A percentile compares a stretch with the other conserved stretches of the same genome.
Evolutionary conservation across 2,888 invertebrate species (phyloP).

Genomic region (Didymodactylos carnosus): DNA sequence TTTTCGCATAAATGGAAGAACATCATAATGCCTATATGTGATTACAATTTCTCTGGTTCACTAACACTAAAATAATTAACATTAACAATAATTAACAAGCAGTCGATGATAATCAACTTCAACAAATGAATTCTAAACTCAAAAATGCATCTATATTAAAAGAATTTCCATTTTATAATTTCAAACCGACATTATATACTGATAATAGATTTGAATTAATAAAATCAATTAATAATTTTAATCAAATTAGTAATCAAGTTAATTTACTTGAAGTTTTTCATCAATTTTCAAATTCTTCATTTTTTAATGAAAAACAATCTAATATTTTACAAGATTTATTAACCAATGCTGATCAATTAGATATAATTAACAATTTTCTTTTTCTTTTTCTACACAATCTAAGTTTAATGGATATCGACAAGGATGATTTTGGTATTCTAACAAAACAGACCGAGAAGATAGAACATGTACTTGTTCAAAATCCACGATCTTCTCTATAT

Average conservation of each 20-base stretch:
- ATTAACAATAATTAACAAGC: too few species aligned
- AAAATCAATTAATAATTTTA: neutral
- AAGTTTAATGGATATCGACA: neutral
- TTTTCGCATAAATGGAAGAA: too few species aligned
- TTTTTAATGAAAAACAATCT: neutral
- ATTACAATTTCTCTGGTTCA: too few species aligned
- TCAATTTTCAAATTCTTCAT: neutral
- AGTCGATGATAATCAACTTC: neutral
- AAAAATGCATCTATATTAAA: neutral
- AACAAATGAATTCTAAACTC: neutral
- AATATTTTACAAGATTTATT: neutral
- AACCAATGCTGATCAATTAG: neutral
- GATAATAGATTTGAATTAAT: neutral
- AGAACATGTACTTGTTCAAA: neutral
- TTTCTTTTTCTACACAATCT: neutral
- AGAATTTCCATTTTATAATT: neutral
- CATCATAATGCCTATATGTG: too few species aligned
- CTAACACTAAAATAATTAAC: too few species aligned
- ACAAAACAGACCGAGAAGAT: neutral
- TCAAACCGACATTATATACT: neutral
- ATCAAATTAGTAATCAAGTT: neutral
- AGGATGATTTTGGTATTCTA: neutral
- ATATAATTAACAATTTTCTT: neutral
- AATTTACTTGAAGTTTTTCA: neutral
- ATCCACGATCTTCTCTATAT: neutral